phyloP scores from a whole-genome alignment of 2,888 invertebrate species.

The Zelleria hepariella region DNA sequence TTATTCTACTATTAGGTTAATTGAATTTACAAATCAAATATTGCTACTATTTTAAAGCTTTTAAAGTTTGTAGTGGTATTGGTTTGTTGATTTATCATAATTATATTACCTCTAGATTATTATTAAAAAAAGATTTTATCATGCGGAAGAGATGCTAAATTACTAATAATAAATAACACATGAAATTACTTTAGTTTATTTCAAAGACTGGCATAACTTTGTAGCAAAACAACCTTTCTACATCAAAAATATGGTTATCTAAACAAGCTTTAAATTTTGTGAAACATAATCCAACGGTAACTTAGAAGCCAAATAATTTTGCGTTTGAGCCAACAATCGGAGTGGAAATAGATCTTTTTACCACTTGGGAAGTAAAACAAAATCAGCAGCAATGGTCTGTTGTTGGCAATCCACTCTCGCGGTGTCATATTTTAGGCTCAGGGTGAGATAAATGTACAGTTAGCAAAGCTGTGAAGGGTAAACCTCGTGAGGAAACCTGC shows the following conservation, averaged over 20 bases:
- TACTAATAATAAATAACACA: too few relatives aligned
- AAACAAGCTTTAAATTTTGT: neutral
- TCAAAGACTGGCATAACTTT: too few relatives aligned
- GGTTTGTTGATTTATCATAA: too few relatives aligned
- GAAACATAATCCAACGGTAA: neutral
- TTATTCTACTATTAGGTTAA: too few relatives aligned
- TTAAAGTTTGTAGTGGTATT: too few relatives aligned
- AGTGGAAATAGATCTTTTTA: slow-evolving; percentile 50
- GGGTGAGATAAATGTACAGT: neutral
- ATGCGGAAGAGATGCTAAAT: too few relatives aligned
- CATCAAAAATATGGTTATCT: neutral
- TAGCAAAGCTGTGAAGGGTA: neutral
- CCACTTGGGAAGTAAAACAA: slow-evolving; percentile 40
- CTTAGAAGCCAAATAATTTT: slow-evolving; percentile 11
- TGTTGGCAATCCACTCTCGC: slow-evolving; percentile 56
- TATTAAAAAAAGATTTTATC: too few relatives aligned
- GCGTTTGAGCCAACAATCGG: slow-evolving; percentile 46
- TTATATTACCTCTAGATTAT: too few relatives aligned
- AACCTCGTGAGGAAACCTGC: too few relatives aligned
- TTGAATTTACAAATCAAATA: too few relatives aligned
- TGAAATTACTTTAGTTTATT: too few relatives aligned
- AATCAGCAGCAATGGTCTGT: slow-evolving; percentile 51
- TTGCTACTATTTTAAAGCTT: too few relatives aligned
- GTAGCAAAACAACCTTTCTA: neutral
- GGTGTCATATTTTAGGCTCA: slow-evolving; percentile 1